Conservation (phyloP, 2,888 invertebrate species). For the Taphrorychus bicolor region DNA sequence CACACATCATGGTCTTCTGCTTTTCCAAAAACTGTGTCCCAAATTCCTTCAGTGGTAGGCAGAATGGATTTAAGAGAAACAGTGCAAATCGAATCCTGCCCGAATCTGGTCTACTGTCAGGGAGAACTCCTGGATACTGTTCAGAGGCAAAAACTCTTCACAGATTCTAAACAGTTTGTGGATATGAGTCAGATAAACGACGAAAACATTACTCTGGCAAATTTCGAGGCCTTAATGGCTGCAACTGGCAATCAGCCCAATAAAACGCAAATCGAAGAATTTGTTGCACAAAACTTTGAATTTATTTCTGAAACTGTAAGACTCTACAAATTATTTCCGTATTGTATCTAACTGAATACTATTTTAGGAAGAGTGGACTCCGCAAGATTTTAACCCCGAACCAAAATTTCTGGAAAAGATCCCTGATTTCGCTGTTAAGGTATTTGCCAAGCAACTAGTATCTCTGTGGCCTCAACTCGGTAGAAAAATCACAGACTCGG, state of each 20-base stretch:
- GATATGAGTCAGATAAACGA: slow-evolving; percentile 61
- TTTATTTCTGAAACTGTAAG: slow-evolving; percentile 61
- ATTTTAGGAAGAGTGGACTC: slow-evolving; percentile 33
- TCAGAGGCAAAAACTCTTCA: slow-evolving; percentile 70
- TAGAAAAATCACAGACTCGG: slow-evolving; percentile 67
- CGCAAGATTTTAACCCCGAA: slow-evolving; percentile 13
- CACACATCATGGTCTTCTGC: too few species aligned
- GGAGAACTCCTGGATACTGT: slow-evolving; percentile 70
- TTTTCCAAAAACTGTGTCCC: too few species aligned
- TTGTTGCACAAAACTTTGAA: slow-evolving; percentile 67
- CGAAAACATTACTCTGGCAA: slow-evolving; percentile 64
- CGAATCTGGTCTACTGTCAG: slow-evolving; percentile 75
- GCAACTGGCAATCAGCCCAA: slow-evolving; percentile 61
- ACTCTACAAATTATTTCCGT: slow-evolving; percentile 48
- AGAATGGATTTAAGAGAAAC: neutral
- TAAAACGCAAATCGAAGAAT: slow-evolving; percentile 61
- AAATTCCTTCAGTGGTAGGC: slow-evolving; percentile 1
- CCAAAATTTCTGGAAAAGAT: slow-evolving; percentile 26
- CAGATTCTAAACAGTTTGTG: slow-evolving; percentile 85
- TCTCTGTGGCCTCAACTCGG: slow-evolving; percentile 29
- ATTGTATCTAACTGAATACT: neutral
- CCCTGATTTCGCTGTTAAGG: neutral
- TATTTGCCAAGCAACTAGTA: slow-evolving; percentile 23
- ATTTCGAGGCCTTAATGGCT: slow-evolving; percentile 66
- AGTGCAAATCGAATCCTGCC: slow-evolving; percentile 52